Base-by-base conservation (phyloP, 2,888 invertebrate genomes). In the Vandiemenella viatica region DNA sequence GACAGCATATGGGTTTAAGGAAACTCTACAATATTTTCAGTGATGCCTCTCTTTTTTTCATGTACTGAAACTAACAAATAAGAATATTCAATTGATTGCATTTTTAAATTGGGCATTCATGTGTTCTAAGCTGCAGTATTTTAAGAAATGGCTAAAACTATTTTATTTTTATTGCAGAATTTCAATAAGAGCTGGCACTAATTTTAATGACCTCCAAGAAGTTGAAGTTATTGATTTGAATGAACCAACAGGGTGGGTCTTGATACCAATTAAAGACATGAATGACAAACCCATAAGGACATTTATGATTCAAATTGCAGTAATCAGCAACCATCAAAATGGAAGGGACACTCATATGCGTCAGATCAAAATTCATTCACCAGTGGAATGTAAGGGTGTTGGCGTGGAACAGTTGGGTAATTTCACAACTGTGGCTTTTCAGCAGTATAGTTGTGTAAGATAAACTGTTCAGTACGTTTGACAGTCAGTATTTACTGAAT, bases 301-400 rank as follows among this genome's bases (percentile, higher is more conserved):
- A 15, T 97, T 92, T 63, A 93, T 93, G 86, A 80, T 96, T 47
- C 95, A 96, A 68, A 86, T 96, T 58, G 93, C 93, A 16, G 90
- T 96, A 1, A 78, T 96, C 42, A 91, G 92, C 58, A 99, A 99
- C 68, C 98, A 98, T 67, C 98, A 98, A 66, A 98, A 97, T 69
- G 98, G 98, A 4, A 71, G 98, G 53, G 98, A 98, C 63, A 97
- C 97, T 1, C 98, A 98, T 62, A 88, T 98, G 79, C 75, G 97
- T 47, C 93, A 93, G 67, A 93, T 97, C 51, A 90, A 93, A 68
- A 84, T 97, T 48, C 90, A 95, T 64, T 92, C 95, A 44, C 93
- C 95, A 0, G 75, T 71, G 55, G 72, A 59, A 59, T 72, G 77
- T 42, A 76, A 76, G 43, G 74, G 77, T 58, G 73, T 81, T 13